Base-by-base conservation (phyloP, 2,888 invertebrate genomes). In the Mantis religiosa region DNA sequence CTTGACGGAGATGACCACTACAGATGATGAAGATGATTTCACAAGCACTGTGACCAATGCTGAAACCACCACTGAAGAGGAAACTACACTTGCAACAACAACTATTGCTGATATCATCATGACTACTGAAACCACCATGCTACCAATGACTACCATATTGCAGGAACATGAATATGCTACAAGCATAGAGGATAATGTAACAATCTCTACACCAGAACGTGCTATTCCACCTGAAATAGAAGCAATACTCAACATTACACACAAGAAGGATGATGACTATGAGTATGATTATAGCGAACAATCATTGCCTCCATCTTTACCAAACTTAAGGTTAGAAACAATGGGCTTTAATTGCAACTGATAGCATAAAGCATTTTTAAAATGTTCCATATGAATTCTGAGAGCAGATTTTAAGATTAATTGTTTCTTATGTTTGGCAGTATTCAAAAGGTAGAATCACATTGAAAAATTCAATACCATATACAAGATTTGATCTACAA, bases 281-380 rank as follows among this genome's bases (percentile, higher is more conserved):
- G 90, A 90, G 83, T 96, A 96, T 91, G 96, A 96, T 92, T 96
- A 96, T 91, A 94, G 94, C 87, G 95, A 95, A 91, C 96, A 96
- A 27, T 90, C 97, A 0, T 92, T 97, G 89, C 97, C 97, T 2
- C 97, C 97, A n/a, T 97, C 97, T 15, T 92, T 97, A 89, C 97
- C 97, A 0, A 97, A 97, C 93, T 94, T 97, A 87, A 95, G 96
- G 96, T 96, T 94, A 94, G 54, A 71, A 71, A 71, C 54, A 15
- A 93, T 92, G 54, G 71, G 15, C 84, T 81, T n/a, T 30, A 28
- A 71, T 30, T 84, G 7, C 88, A 88, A 54, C 20, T 34, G 34
- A 6, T 34, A 34, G 8, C 4, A 34, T 34, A 34, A 34, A 7
- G 8, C 3, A 34, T 34, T 2, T 34, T 34, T 8, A 34, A 34